These are phyloP conservation scores for Stercorarius parasiticus DNA, from an alignment of 2,113 vertebrate species.

Conservation along the genomic window DNA sequence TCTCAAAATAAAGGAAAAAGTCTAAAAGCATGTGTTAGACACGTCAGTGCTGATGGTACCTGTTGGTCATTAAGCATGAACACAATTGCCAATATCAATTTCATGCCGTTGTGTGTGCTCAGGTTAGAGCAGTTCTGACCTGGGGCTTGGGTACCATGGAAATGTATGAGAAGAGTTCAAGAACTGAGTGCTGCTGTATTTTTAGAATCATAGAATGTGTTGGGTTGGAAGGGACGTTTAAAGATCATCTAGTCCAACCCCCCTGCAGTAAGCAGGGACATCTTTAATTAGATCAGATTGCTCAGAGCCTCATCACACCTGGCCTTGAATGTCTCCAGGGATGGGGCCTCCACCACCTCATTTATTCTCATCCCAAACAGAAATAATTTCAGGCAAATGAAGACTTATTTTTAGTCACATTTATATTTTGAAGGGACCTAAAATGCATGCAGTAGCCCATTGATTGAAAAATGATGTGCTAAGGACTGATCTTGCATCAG, in stretches of 20 bases:
- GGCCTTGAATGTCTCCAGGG: too few species aligned
- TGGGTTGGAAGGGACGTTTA: too few species aligned
- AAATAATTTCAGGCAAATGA: background rate
- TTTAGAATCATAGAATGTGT: too few species aligned
- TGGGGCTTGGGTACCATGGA: background rate
- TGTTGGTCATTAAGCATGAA: background rate
- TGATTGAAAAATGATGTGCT: background rate
- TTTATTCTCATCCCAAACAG: background rate
- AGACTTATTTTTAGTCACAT: background rate
- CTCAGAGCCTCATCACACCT: too few species aligned
- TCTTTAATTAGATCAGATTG: too few species aligned
- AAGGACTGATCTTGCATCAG: background rate
- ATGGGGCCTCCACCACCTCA: too few species aligned
- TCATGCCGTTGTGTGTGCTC: background rate
- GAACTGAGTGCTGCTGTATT: background rate
- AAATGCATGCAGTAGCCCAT: background rate
- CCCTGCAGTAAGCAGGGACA: too few species aligned
- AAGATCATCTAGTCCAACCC: too few species aligned
- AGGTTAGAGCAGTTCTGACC: background rate
- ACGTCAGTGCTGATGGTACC: background rate
- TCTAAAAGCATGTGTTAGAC: background rate
- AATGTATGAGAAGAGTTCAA: background rate
- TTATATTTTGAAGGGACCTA: background rate
- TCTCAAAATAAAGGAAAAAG: background rate
- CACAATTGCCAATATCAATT: background rate